These are phyloP conservation scores for Amphiprion clarkii DNA, from an alignment of 2,797 vertebrate species.

Conservation along the genomic window DNA sequence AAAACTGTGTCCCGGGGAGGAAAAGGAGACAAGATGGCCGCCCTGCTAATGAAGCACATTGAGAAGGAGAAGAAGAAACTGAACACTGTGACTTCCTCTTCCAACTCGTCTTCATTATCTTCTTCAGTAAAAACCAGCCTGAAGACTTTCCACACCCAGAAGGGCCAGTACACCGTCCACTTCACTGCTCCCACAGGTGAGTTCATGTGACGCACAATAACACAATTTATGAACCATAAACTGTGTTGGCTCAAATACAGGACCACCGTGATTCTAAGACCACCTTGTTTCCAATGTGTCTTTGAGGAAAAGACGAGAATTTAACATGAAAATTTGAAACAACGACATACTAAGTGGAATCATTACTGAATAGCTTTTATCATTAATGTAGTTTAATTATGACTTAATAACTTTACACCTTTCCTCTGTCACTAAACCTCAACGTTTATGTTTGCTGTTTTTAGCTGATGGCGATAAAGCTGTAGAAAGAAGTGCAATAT, in stretches of 20 bases:
- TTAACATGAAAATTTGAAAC: too few relatives aligned
- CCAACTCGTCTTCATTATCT: constrained; percentile 7
- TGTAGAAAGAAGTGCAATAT: too few relatives aligned
- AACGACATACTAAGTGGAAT: too few relatives aligned
- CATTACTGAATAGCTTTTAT: too few relatives aligned
- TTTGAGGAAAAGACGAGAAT: too few relatives aligned
- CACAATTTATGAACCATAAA: too few relatives aligned
- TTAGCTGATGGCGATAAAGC: not conserved
- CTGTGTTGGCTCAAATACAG: too few relatives aligned
- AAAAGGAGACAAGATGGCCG: constrained; percentile 79
- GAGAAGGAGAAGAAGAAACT: constrained; percentile 77
- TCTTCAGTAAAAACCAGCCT: constrained; percentile 37
- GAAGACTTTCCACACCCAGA: constrained; percentile 74
- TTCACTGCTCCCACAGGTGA: constrained; percentile 62
- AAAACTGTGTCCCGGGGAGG: constrained; percentile 69
- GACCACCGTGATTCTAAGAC: too few relatives aligned
- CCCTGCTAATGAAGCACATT: constrained; percentile 82
- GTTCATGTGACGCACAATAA: not conserved
- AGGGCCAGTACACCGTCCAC: constrained; percentile 73
- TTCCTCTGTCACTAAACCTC: not conserved
- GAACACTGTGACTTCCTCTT: constrained; percentile 1
- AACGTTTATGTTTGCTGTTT: not conserved
- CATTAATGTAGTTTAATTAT: too few relatives aligned
- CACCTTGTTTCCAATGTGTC: too few relatives aligned
- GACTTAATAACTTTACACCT: too few relatives aligned